Base-by-base conservation (phyloP, 2,113 vertebrate species). In the Oceanites oceanicus region DNA sequence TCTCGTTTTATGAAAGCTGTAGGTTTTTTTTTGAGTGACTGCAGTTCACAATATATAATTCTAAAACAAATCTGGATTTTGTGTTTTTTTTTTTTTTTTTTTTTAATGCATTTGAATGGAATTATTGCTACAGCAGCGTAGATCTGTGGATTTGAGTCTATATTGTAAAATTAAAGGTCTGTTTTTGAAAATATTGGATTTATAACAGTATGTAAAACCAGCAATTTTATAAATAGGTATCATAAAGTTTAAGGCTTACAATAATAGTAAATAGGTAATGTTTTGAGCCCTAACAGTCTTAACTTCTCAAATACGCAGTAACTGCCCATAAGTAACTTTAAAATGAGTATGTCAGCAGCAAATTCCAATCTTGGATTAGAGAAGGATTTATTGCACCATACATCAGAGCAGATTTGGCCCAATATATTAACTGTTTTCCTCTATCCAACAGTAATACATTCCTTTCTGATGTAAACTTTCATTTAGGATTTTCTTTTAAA, bases 1-100 rank as follows among this genome's bases (percentile, higher is more conserved):
- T 7, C 68, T 45, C 22, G 0, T 10, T 7, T 29, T 3, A 0
- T 15, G 59, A 62, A 16, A 49, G 53, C 62, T 17, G 6, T 1
- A 38, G 19, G n/a, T n/a, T 6, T 2, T 38, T 27, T 22, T 34
- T 3, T 7, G 36, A 4, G 56, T 2, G 40, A 2, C 50, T 7
- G 34, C 4, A 36, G 32, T 2, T 86, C n/a, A 15, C 42, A 16
- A 44, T 45, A 45, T n/a, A 9, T 25, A 52, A n/a, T 32, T 76
- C 15, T 29, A 10, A 61, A 92, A 49, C 9, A 59, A 1, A 40
- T 44, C 26, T n/a, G 18, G 20, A 49, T 75, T 20, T 45, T 17
- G n/a, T n/a, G n/a, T 23, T 32, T 34, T n/a, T 34, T 20, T 1
- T 6, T 26, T 40, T 40, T 45, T 17, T 23, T 32, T 34, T n/a